Evolutionary conservation across 2,888 invertebrate species (phyloP).

Genomic region (Ischnura elegans): DNA sequence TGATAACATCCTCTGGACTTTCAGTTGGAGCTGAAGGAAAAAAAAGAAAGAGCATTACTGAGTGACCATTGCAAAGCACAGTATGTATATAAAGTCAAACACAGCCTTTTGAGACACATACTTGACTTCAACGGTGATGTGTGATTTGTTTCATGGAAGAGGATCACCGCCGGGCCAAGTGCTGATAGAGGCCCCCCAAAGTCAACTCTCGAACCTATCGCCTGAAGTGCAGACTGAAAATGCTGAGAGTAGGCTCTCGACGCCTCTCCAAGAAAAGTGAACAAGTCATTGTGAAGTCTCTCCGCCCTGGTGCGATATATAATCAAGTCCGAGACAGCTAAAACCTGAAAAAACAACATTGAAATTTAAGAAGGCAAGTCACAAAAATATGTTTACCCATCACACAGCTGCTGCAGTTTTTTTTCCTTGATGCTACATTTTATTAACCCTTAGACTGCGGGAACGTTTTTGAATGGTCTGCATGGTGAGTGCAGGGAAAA

Average conservation of each 20-base stretch:
- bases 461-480: no score
- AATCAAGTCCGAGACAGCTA: conserved; percentile 90
- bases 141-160: conserved; percentile 89
- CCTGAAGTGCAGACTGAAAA: conserved; percentile 82
- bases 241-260: conserved; percentile 87
- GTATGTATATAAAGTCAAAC: background rate
- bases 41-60: conserved; percentile 65
- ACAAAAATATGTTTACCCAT: no score
- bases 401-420: no score
- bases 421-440: no score
- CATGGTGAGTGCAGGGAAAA: no score
- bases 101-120: conserved; percentile 74
- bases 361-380: conserved; percentile 44
- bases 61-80: conserved; percentile 55
- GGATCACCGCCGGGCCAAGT: conserved; percentile 86
- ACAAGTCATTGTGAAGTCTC: conserved; percentile 87
- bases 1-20: conserved; percentile 83
- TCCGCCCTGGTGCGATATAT: conserved; percentile 88
- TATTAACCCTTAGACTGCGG: no score
- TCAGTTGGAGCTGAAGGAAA: conserved; percentile 79
- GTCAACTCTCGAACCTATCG: conserved; percentile 76
- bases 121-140: conserved; percentile 83
- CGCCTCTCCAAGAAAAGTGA: conserved; percentile 87
- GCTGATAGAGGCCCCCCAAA: conserved; percentile 79
- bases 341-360: conserved; percentile 78